Percentiles rank a stretch among this genome's conserved stretches.
These are phyloP conservation scores for Pangasius djambal DNA, from an alignment of 2,797 vertebrate species.

Conservation along the genomic window DNA sequence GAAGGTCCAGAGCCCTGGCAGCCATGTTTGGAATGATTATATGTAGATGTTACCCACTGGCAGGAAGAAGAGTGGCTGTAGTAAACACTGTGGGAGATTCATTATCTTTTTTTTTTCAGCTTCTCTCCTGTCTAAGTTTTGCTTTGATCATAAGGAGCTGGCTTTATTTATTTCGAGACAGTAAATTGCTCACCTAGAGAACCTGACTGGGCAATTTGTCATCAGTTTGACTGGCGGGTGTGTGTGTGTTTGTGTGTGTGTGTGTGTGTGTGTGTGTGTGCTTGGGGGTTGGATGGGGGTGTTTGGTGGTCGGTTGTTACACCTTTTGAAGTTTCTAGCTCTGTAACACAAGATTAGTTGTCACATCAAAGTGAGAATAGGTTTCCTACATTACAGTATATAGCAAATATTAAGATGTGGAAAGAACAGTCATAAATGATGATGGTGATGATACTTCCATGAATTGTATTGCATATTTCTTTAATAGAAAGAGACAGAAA, in stretches of 20 bases:
- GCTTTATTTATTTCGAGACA: constrained; percentile 17
- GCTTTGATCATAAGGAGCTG: constrained; percentile 37
- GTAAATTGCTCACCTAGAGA: constrained; percentile 36
- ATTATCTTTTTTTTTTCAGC: neutral
- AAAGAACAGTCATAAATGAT: neutral
- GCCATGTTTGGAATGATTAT: constrained; percentile 49
- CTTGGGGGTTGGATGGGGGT: neutral
- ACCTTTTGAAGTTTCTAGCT: neutral
- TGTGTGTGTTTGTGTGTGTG: constrained; percentile 4
- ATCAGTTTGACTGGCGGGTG: neutral
- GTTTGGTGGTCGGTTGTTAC: neutral
- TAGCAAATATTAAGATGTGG: neutral
- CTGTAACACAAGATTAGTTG: neutral
- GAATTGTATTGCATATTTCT: neutral
- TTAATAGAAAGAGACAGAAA: neutral
- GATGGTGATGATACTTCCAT: neutral
- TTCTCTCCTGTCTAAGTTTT: constrained; percentile 5
- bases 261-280: constrained; percentile 19
- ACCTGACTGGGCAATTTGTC: constrained; percentile 28
- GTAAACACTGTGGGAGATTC: constrained; percentile 9
- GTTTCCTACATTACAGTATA: neutral
- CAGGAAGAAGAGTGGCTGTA: neutral
- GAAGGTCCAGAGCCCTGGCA: constrained; percentile 42
- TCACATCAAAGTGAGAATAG: neutral
- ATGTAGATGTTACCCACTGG: constrained; percentile 40